Evolutionary conservation across 2,888 invertebrate genomes (phyloP), one percentile per base, ranked within the genome.

Genomic region (Steinernema scapterisci): DNA sequence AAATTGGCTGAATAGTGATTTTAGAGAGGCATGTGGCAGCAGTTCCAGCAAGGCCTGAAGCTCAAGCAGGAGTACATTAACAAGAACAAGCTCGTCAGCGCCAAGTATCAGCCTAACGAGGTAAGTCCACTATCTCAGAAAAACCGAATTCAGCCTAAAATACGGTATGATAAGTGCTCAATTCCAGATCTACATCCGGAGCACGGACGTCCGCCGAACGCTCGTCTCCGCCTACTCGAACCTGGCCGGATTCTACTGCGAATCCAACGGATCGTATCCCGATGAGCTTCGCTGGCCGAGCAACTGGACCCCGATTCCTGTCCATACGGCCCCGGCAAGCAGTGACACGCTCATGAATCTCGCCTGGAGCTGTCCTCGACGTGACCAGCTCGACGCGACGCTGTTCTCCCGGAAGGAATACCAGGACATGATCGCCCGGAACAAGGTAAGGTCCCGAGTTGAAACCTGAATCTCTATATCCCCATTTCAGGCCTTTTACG

Each of bases 1-100:
- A 7, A 11, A 19, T 21, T 11, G 16, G 11, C 25, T 31, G 2
- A 48, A 54, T 16, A 2, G 11, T 13, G 1, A 13, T 70, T 74
- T 70, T 16, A 74, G 74, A 45, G 31, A 25, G 74, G 74, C 43
- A 74, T 74, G 74, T 51, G 43, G 38, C 74, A 74, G 38, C 74
- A 74, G 16, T 74, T 45, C 48, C 44, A 51, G 52, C 74, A 74
- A 70, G 74, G 74, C 19, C 21, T 21, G 21, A 52, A 56, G 11
- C 38, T 74, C 23, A 63, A 74, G 46, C 23, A 74, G 21, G 51
- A 56, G 38, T 74, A 74, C 74, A 74, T 70, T 21, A 13, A 71
- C 11, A 27, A 43, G 16, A 9, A 5, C 7, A 48, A 70, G 51
- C 52, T 48, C 27, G 21, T 74, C 21, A 63, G 16, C 44, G n/a